Conservation (phyloP, 2,888 invertebrate species). For the Altica lythri region DNA sequence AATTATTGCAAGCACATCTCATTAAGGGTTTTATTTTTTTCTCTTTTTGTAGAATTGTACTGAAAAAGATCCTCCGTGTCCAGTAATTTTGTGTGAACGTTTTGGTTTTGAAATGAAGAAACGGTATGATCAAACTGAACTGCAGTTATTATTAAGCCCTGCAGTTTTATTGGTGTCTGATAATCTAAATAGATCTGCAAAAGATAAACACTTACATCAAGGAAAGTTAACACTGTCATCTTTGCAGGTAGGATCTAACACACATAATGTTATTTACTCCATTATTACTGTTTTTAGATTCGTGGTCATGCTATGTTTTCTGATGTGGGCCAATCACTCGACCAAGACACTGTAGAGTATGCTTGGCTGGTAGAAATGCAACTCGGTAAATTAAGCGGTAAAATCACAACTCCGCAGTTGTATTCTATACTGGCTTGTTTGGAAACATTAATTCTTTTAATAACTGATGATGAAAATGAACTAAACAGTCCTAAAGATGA, state of each 20-base stretch:
- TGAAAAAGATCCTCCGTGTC: slow-evolving; percentile 89
- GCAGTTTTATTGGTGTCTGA: slow-evolving; percentile 82
- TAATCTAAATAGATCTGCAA: slow-evolving; percentile 69
- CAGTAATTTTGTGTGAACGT: slow-evolving; percentile 84
- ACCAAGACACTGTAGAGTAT: slow-evolving; percentile 95
- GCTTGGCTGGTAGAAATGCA: slow-evolving; percentile 96
- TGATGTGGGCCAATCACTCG: slow-evolving; percentile 83
- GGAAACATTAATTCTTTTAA: slow-evolving; percentile 85
- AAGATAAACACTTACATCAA: slow-evolving; percentile 76
- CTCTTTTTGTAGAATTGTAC: slow-evolving; percentile 72
- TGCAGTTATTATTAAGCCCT: slow-evolving; percentile 89
- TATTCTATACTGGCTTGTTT: slow-evolving; percentile 85
- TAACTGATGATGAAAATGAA: slow-evolving; percentile 88
- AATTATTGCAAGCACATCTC: too few species aligned
- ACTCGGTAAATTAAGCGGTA: slow-evolving; percentile 90
- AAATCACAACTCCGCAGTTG: slow-evolving; percentile 85
- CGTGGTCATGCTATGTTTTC: slow-evolving; percentile 98
- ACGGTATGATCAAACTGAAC: slow-evolving; percentile 84
- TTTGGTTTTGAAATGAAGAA: slow-evolving; percentile 98
- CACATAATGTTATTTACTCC: neutral
- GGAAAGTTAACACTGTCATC: slow-evolving; percentile 86
- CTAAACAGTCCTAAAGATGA: slow-evolving; percentile 78
- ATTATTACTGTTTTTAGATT: slow-evolving; percentile 59
- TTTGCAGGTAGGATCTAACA: slow-evolving; percentile 65
- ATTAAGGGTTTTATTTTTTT: neutral